phyloP scores from a whole-genome alignment of 2,113 vertebrate genomes.

The Pseudonaja textilis region DNA sequence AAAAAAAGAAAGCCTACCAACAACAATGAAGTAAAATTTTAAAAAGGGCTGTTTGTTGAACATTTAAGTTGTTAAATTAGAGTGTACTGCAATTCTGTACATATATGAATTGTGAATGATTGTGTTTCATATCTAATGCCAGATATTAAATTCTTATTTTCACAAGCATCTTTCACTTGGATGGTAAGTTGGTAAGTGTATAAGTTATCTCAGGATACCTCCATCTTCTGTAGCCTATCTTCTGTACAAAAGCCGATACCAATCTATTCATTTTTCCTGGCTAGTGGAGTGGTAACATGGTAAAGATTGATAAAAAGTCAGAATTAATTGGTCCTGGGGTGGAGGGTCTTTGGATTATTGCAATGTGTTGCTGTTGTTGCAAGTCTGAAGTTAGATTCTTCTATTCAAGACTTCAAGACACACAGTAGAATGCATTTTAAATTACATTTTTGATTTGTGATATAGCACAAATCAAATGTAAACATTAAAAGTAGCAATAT shows the following conservation, averaged over 20 bases:
- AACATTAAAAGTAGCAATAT: background rate
- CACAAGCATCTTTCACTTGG: background rate
- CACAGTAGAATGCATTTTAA: background rate
- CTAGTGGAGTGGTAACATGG: background rate
- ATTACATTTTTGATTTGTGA: background rate
- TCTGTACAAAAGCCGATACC: slow-evolving; percentile 3
- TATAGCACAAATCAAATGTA: slow-evolving; percentile 5
- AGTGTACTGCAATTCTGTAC: slow-evolving; percentile 22
- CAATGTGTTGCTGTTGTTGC: background rate
- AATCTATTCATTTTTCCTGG: background rate
- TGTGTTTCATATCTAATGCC: background rate
- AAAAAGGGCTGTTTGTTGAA: slow-evolving; percentile 38
- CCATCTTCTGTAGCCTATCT: background rate
- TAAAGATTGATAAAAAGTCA: background rate
- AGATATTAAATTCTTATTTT: slow-evolving; percentile 8
- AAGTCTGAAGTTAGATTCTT: background rate
- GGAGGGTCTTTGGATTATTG: background rate
- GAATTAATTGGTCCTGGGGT: background rate
- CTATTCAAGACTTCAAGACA: background rate
- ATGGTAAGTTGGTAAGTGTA: background rate
- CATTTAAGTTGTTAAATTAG: slow-evolving; percentile 22
- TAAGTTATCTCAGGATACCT: background rate
- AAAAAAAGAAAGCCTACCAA: background rate
- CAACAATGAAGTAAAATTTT: background rate
- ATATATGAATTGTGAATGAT: slow-evolving; percentile 3